Percentiles rank a stretch among this genome's conserved stretches.
phyloP scores from a whole-genome alignment of 2,113 vertebrate genomes.

The Dascyllus trimaculatus region DNA sequence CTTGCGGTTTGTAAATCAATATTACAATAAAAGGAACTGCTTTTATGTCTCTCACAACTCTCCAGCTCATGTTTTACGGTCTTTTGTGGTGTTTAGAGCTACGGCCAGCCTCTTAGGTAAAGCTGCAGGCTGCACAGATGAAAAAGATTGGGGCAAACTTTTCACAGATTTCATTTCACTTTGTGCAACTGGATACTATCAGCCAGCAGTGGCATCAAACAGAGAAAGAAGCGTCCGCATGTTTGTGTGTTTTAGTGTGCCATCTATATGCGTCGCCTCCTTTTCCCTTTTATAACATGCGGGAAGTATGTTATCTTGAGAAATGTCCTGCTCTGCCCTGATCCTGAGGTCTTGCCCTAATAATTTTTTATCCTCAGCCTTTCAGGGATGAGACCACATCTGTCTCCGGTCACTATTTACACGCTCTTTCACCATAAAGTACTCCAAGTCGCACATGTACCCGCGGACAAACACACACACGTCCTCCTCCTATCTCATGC shows the following conservation, averaged over 20 bases:
- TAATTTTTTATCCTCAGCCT: conserved; percentile 72
- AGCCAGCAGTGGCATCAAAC: conserved; percentile 12
- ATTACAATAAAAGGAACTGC: conserved; percentile 77
- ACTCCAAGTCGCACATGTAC: conserved; percentile 64
- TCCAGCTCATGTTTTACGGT: conserved; percentile 79
- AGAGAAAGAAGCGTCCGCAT: conserved; percentile 10
- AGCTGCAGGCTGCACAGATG: conserved; percentile 50
- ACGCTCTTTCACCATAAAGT: conserved; percentile 79
- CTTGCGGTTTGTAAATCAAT: conserved; percentile 82
- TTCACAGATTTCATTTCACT: conserved; percentile 70
- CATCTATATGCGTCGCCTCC: conserved; percentile 29
- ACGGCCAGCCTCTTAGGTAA: conserved; percentile 49
- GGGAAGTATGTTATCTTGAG: conserved; percentile 42
- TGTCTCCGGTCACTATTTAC: conserved; percentile 81
- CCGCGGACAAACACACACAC: conserved; percentile 49
- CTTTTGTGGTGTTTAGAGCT: conserved; percentile 65
- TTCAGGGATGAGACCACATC: conserved; percentile 78
- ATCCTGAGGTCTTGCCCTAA: conserved; percentile 57
- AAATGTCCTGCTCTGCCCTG: conserved; percentile 52
- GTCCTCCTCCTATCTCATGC: conserved; percentile 73
- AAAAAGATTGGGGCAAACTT: conserved; percentile 53
- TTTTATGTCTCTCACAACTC: conserved; percentile 78
- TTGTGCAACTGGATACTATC: conserved; percentile 73
- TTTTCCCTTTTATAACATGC: conserved; percentile 12
- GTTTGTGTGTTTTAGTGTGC: conserved; percentile 10